Conservation (phyloP, 2,113 vertebrate species). For the Melanocharis versteri region DNA sequence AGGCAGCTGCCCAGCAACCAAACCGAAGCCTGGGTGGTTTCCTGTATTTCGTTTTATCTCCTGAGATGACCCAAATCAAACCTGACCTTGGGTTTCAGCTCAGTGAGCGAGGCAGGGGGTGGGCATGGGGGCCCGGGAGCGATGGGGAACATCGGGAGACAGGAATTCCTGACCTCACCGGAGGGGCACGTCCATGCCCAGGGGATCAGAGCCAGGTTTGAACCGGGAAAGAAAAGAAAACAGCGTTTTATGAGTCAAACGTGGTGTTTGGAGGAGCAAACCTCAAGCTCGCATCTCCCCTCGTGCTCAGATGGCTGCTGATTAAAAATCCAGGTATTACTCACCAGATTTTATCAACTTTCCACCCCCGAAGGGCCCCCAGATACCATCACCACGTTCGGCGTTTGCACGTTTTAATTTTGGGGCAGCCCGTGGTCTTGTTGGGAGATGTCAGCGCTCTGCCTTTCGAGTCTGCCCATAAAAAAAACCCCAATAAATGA, state of each 20-base stretch:
- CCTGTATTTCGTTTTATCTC: not conserved
- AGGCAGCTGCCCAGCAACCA: not conserved
- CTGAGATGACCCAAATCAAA: not conserved
- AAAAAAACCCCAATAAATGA: not conserved
- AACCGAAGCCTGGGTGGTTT: not conserved
- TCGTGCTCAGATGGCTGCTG: not conserved
- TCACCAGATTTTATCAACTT: not conserved
- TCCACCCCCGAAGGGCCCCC: not conserved
- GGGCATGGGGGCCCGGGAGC: not conserved
- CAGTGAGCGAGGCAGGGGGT: rapidly evolving
- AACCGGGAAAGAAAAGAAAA: not conserved
- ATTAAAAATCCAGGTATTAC: not conserved
- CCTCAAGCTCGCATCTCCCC: not conserved
- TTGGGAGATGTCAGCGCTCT: not conserved
- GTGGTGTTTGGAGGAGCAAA: not conserved
- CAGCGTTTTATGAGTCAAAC: not conserved
- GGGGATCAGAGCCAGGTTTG: not conserved
- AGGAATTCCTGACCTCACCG: not conserved
- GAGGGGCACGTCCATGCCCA: not conserved
- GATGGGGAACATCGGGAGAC: rapidly evolving
- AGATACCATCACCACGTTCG: not conserved
- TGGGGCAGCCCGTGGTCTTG: not conserved
- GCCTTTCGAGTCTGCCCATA: not conserved
- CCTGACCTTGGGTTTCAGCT: not conserved
- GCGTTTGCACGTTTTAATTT: not conserved